Evolutionary conservation across 2,113 vertebrate species (phyloP).

Genomic region (Oenanthe melanoleuca): DNA sequence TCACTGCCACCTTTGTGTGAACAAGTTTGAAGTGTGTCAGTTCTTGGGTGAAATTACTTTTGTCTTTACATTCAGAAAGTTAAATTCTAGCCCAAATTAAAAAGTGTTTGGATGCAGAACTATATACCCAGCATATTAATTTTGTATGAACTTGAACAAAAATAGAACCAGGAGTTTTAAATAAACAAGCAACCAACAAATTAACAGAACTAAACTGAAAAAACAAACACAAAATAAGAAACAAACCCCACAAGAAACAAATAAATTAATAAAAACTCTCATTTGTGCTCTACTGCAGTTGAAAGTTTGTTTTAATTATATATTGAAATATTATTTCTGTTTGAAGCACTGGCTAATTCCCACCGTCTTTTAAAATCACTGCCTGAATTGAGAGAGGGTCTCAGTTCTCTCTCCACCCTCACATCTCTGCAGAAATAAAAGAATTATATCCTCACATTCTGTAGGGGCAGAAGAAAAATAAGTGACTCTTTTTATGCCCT

Average conservation of each 20-base stretch:
- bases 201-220: neutral
- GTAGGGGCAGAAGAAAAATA: neutral
- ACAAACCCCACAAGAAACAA: neutral
- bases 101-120: neutral
- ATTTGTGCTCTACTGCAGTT: neutral
- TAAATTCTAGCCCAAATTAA: neutral
- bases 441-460: neutral
- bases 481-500: neutral
- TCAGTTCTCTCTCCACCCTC: neutral
- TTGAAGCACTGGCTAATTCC: neutral
- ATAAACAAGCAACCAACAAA: neutral
- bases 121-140: neutral
- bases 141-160: neutral
- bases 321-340: neutral
- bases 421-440: neutral
- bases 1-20: neutral
- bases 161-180: neutral
- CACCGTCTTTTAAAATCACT: neutral
- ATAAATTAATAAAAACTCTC: neutral
- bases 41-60: neutral
- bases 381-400: neutral
- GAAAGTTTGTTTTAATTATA: neutral
- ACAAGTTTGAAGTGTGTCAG: neutral
- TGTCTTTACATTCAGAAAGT: neutral
- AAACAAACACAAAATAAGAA: neutral